These are phyloP conservation scores for Parnassius smintheus DNA, from an alignment of 2,888 invertebrate species.

Conservation along the genomic window DNA sequence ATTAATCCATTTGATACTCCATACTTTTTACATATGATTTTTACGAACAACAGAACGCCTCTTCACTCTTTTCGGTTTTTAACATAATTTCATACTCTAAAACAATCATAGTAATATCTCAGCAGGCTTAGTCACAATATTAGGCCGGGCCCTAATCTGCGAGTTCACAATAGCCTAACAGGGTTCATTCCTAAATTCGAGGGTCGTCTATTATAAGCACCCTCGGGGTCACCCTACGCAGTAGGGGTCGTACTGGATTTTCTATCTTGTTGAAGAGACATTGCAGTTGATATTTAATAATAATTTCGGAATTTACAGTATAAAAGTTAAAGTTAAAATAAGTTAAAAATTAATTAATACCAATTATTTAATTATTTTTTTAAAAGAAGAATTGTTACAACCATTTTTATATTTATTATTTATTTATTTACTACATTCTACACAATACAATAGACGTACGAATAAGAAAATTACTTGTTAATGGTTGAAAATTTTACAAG, in stretches of 20 bases:
- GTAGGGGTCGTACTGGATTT: conserved; percentile 59
- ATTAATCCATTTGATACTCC: conserved; percentile 5
- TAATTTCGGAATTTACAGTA: conserved; percentile 8
- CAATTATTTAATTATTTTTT: too few relatives aligned
- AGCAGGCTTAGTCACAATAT: conserved; percentile 36
- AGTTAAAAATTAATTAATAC: too few relatives aligned
- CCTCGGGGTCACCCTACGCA: conserved; percentile 51
- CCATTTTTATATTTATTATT: too few relatives aligned
- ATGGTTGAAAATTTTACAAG: too few relatives aligned
- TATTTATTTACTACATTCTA: too few relatives aligned
- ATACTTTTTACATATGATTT: conserved; percentile 1
- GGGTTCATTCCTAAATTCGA: conserved; percentile 59
- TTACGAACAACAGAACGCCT: neutral
- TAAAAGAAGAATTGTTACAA: too few relatives aligned
- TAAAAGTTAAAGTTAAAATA: too few relatives aligned
- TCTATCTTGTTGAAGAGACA: conserved; percentile 41
- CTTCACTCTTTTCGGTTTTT: too few relatives aligned
- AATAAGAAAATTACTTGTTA: too few relatives aligned
- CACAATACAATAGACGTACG: too few relatives aligned
- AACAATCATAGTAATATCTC: neutral
- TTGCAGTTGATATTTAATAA: conserved; percentile 15
- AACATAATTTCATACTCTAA: neutral
- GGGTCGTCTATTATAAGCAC: conserved; percentile 65
- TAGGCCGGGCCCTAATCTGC: conserved; percentile 57
- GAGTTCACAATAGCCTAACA: conserved; percentile 58